Percentiles rank a stretch among this genome's conserved stretches.
phyloP scores from a whole-genome alignment of 1,140 invertebrate species.

The Amphibalanus amphitrite region DNA sequence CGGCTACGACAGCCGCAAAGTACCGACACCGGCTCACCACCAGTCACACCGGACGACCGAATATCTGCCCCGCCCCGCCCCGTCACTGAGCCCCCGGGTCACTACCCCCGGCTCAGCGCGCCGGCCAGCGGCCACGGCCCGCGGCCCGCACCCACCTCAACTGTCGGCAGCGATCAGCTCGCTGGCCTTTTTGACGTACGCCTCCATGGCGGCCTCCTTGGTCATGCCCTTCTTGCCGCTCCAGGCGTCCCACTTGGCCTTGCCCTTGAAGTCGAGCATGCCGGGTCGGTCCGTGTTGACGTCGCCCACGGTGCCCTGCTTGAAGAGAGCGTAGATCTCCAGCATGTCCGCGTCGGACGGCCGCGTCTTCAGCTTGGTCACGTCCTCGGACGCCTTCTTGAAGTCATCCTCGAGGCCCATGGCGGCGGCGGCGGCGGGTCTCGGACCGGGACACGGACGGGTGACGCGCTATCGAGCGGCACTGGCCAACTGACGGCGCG shows the following conservation, averaged over 20 bases:
- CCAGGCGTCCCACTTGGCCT: constrained; percentile 95
- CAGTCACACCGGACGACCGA: too few relatives aligned
- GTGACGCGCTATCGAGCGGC: too few relatives aligned
- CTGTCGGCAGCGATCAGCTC: constrained; percentile 27
- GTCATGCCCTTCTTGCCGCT: constrained; percentile 55
- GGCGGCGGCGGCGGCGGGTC: too few relatives aligned
- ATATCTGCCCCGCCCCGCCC: too few relatives aligned
- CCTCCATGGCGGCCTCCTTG: constrained; percentile 62
- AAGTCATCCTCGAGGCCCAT: constrained; percentile 34
- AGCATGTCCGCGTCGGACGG: constrained; percentile 64
- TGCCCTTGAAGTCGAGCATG: constrained; percentile 82
- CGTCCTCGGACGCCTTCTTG: constrained; percentile 59
- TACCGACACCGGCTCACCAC: too few relatives aligned
- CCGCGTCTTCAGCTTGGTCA: constrained; percentile 49
- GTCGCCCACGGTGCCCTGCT: constrained; percentile 74
- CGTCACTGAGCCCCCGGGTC: too few relatives aligned
- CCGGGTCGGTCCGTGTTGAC: constrained; percentile 65
- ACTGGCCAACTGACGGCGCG: too few relatives aligned
- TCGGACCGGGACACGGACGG: too few relatives aligned
- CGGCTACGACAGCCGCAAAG: too few relatives aligned
- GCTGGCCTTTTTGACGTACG: constrained; percentile 61
- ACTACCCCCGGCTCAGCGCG: too few relatives aligned
- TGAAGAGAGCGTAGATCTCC: constrained; percentile 70
- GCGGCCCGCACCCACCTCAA: too few relatives aligned
- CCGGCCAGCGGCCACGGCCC: too few relatives aligned